phyloP scores from a whole-genome alignment of 2,113 vertebrate species.

The Theristicus caerulescens region DNA sequence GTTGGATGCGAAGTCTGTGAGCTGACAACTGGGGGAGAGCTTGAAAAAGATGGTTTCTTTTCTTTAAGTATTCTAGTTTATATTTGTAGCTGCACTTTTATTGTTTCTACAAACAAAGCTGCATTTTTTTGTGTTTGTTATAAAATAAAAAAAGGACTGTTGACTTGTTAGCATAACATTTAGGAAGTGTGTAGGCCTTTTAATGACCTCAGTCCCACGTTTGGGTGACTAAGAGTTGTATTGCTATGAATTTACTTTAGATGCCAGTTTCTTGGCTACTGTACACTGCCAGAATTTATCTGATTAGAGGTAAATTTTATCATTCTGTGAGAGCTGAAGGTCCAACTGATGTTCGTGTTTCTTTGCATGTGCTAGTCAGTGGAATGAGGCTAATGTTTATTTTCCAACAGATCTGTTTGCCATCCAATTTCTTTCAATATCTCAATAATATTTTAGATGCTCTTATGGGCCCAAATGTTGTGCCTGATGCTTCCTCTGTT shows the following conservation, averaged over 20 bases:
- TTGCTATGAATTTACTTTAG: background rate
- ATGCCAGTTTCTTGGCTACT: background rate
- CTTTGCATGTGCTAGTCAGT: background rate
- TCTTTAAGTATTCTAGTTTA: background rate
- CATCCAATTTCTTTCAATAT: background rate
- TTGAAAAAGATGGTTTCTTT: background rate
- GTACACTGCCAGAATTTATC: background rate
- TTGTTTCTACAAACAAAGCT: background rate
- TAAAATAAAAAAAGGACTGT: background rate
- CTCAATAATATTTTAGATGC: background rate
- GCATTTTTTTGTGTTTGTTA: background rate
- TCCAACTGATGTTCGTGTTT: rapidly evolving
- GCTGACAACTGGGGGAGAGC: background rate
- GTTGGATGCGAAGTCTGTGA: background rate
- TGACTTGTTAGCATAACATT: background rate
- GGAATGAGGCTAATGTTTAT: background rate
- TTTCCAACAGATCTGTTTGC: background rate
- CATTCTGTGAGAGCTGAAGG: background rate
- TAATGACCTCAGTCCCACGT: rapidly evolving
- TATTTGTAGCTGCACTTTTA: background rate
- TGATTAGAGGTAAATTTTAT: background rate
- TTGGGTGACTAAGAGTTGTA: background rate
- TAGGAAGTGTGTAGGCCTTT: background rate
- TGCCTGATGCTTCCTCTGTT: background rate
- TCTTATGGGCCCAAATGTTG: background rate